A percentile compares a stretch with the other conserved stretches of the same genome.
phyloP scores from a whole-genome alignment of 2,797 vertebrate genomes.

The Tragelaphus eurycerus region DNA sequence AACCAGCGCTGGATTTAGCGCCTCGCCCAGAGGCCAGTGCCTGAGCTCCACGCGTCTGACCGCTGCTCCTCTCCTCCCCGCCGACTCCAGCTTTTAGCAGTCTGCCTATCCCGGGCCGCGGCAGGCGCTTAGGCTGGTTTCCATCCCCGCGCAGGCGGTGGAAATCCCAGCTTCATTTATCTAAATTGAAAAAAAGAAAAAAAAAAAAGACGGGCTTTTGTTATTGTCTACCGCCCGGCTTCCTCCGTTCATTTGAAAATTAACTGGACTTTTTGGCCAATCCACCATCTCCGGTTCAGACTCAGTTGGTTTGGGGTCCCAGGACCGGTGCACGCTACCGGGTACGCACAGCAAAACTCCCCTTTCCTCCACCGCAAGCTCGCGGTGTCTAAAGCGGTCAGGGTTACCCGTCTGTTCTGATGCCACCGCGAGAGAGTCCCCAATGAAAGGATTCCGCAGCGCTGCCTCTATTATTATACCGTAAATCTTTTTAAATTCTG shows the following conservation, averaged over 20 bases:
- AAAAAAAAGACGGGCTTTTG: background rate
- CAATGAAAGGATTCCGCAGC: conserved; percentile 58
- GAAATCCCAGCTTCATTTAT: background rate
- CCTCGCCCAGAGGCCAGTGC: background rate
- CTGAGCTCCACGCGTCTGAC: background rate
- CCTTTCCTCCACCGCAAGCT: background rate
- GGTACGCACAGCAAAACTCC: background rate
- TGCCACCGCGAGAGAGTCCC: conserved; percentile 36
- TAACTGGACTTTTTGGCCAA: background rate
- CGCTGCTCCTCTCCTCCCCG: background rate
- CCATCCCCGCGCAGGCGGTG: background rate
- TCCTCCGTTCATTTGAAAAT: background rate
- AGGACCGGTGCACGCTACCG: background rate
- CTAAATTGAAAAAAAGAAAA: background rate
- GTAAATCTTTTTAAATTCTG: conserved; percentile 87
- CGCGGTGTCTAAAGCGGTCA: background rate
- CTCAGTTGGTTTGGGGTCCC: background rate
- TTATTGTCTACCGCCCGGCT: background rate
- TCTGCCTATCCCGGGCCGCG: background rate
- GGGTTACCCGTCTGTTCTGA: conserved; percentile 20
- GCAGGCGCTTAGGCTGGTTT: background rate
- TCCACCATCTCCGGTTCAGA: background rate
- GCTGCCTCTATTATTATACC: conserved; percentile 82
- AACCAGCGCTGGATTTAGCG: background rate
- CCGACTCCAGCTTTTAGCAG: background rate